Percentiles rank a stretch among this genome's conserved stretches.
These are phyloP conservation scores for Portevinia maculata DNA, from an alignment of 2,888 invertebrate species.

Conservation along the genomic window DNA sequence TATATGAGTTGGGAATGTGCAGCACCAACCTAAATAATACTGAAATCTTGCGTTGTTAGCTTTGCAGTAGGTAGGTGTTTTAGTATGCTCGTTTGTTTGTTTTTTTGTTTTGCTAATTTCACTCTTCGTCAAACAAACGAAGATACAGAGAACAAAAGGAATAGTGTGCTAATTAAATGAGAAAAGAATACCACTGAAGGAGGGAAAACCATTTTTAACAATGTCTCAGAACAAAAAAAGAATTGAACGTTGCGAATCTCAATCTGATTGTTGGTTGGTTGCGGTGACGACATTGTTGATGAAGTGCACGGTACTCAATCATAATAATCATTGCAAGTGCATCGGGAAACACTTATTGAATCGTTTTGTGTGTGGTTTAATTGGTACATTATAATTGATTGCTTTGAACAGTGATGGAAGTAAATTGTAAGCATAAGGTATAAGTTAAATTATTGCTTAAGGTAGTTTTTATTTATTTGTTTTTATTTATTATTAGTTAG, in stretches of 20 bases:
- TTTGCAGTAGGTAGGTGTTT: constrained; percentile 4
- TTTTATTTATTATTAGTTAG: no score
- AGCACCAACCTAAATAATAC: constrained; percentile 45
- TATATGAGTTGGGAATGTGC: constrained; percentile 38
- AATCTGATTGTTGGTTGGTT: constrained; percentile 43
- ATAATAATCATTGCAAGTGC: constrained; percentile 44
- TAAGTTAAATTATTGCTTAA: no score
- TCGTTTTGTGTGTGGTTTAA: constrained; percentile 13
- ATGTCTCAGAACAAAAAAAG: constrained; percentile 18
- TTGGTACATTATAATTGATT: not conserved
- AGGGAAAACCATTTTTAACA: constrained; percentile 32
- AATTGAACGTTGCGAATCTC: constrained; percentile 26
- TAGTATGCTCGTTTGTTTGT: constrained; percentile 31
- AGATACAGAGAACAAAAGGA: constrained; percentile 28
- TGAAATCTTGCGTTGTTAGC: constrained; percentile 44
- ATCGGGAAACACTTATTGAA: constrained; percentile 54
- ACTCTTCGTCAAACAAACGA: constrained; percentile 16
- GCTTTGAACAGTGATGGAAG: not conserved
- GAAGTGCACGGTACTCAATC: constrained; percentile 42
- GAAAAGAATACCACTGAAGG: constrained; percentile 37
- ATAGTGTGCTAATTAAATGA: constrained; percentile 65
- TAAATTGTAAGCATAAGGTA: no score
- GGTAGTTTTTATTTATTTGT: no score
- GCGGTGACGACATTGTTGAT: constrained; percentile 43
- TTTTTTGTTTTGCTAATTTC: constrained; percentile 27